Conservation (phyloP, 2,113 vertebrate species). For the Mohoua ochrocephala region DNA sequence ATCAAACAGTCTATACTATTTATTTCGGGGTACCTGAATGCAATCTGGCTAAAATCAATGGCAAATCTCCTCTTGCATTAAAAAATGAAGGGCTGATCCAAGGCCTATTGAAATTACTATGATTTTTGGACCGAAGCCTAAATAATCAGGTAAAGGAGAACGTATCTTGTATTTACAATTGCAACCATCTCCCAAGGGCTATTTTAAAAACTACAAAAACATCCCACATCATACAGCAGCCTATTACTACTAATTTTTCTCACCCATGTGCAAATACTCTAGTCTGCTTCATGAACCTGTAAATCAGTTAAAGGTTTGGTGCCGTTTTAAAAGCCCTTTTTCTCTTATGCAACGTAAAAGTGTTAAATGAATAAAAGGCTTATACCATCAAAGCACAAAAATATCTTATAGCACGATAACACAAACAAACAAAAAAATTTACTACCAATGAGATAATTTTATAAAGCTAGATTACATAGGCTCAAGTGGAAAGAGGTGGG, state of each 20-base stretch:
- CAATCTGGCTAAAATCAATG: background rate
- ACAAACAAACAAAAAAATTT: background rate
- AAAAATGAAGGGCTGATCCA: background rate
- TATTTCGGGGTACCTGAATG: background rate
- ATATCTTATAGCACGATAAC: background rate
- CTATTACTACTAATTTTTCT: background rate
- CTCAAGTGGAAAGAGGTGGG: background rate
- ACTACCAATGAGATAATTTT: background rate
- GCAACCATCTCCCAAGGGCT: background rate
- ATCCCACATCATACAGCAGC: background rate
- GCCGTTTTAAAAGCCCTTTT: background rate
- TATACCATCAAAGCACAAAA: background rate
- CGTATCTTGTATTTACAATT: background rate
- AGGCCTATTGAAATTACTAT: background rate
- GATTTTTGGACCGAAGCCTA: conserved; percentile 14
- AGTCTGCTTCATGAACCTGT: background rate
- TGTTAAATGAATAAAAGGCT: background rate
- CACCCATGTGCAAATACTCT: background rate
- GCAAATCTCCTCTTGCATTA: background rate
- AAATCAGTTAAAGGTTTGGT: background rate
- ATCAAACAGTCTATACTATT: background rate
- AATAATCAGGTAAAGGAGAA: conserved; percentile 17
- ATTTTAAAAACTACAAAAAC: conserved; percentile 15
- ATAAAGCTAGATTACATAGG: background rate
- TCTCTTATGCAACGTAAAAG: background rate